A percentile compares a stretch with the other conserved stretches of the same genome.
Conservation (phyloP, 2,113 vertebrate species). For the Diphyllodes magnificus region DNA sequence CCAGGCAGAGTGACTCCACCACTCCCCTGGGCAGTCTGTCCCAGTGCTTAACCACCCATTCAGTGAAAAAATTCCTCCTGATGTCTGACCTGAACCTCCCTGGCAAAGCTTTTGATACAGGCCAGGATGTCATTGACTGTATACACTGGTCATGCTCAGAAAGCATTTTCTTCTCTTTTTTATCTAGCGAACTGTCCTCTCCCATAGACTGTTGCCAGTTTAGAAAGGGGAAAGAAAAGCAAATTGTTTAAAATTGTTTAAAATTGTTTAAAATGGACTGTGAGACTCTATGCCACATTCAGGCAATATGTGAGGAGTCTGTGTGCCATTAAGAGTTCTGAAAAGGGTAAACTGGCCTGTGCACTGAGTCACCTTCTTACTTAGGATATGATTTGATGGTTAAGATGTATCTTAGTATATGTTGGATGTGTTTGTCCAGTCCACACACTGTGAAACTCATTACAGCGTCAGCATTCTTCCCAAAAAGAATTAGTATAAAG, state of each 20-base stretch:
- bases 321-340: background rate
- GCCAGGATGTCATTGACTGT: background rate
- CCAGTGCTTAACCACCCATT: no score
- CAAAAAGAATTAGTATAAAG: background rate
- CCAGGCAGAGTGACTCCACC: background rate
- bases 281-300: background rate
- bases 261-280: background rate
- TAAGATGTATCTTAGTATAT: background rate
- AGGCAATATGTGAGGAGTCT: background rate
- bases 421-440: background rate
- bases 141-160: background rate
- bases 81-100: background rate
- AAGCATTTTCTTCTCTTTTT: background rate
- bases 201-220: background rate
- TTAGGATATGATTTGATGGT: background rate
- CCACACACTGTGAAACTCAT: background rate
- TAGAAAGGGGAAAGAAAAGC: background rate
- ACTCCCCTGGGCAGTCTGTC: background rate
- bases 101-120: background rate
- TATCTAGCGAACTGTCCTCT: background rate
- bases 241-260: background rate
- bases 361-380: background rate
- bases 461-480: background rate
- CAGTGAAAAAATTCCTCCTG: background rate
- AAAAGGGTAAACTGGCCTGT: background rate